phyloP scores from a whole-genome alignment of 2,797 vertebrate genomes.

The Cynodonichthys magdalenae region DNA sequence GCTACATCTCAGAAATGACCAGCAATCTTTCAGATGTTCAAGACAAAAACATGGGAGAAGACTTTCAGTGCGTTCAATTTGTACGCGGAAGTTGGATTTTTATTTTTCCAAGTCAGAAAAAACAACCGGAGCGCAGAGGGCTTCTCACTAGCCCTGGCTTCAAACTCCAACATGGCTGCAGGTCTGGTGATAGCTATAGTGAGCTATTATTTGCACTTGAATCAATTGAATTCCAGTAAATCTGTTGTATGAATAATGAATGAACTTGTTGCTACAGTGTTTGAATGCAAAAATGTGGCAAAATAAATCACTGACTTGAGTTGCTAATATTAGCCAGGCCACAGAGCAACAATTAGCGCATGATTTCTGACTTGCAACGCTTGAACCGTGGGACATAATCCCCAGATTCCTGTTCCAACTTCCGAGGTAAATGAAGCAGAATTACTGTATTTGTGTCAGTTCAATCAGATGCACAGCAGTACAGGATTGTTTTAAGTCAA shows the following conservation, averaged over 20 bases:
- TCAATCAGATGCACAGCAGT: constrained; percentile 83
- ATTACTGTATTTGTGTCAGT: constrained; percentile 60
- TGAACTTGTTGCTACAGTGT: background rate
- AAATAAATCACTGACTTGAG: background rate
- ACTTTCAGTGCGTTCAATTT: constrained; percentile 69
- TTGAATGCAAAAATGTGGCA: background rate
- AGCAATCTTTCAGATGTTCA: constrained; percentile 74
- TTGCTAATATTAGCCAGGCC: background rate
- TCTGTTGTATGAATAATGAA: background rate
- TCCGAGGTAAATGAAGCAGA: background rate
- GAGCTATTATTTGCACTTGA: background rate
- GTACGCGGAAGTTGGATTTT: background rate
- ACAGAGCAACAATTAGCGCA: background rate
- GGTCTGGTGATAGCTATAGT: background rate
- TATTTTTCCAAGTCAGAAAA: background rate
- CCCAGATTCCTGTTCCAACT: background rate
- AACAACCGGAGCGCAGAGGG: background rate
- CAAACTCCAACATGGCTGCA: background rate
- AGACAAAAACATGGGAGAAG: constrained; percentile 50
- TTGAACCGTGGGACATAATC: background rate
- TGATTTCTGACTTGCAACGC: background rate
- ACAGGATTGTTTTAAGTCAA: constrained; percentile 72
- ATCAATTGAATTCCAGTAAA: background rate
- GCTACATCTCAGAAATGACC: constrained; percentile 80
- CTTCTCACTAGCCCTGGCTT: background rate